These are phyloP conservation scores for Clarias gariepinus DNA, from an alignment of 2,113 vertebrate genomes.

Conservation along the genomic window DNA sequence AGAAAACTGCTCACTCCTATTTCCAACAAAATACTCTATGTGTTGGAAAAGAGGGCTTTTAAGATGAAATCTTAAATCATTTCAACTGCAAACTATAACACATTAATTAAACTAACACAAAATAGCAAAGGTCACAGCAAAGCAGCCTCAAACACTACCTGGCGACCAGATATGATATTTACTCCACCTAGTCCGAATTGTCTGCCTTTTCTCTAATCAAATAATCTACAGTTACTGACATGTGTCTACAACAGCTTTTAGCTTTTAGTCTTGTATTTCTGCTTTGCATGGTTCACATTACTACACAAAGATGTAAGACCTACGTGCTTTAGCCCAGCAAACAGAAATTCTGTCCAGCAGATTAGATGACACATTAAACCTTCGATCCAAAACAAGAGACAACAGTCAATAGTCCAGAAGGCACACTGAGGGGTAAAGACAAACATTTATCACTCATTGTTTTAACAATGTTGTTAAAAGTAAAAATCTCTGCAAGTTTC, in stretches of 20 bases:
- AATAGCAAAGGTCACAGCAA: background rate
- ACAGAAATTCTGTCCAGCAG: constrained; percentile 13
- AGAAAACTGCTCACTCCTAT: background rate
- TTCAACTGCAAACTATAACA: background rate
- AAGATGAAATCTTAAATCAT: background rate
- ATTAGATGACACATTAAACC: constrained; percentile 34
- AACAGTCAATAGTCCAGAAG: constrained; percentile 26
- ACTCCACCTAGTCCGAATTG: background rate
- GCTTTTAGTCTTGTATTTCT: constrained; percentile 29
- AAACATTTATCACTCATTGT: background rate
- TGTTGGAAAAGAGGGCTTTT: background rate
- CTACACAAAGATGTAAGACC: background rate
- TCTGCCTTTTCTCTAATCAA: constrained; percentile 3
- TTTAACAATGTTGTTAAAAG: background rate
- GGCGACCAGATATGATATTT: background rate
- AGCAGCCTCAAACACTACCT: background rate
- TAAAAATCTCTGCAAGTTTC: background rate
- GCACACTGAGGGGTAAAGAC: background rate
- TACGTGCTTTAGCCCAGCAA: background rate
- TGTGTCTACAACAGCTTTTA: constrained; percentile 13
- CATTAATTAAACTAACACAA: background rate
- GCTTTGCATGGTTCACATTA: constrained; percentile 15
- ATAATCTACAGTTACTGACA: background rate
- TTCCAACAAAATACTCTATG: background rate
- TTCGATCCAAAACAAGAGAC: constrained; percentile 35